phyloP scores from a whole-genome alignment of 2,113 vertebrate species.

The Genyomyrus donnyi region DNA sequence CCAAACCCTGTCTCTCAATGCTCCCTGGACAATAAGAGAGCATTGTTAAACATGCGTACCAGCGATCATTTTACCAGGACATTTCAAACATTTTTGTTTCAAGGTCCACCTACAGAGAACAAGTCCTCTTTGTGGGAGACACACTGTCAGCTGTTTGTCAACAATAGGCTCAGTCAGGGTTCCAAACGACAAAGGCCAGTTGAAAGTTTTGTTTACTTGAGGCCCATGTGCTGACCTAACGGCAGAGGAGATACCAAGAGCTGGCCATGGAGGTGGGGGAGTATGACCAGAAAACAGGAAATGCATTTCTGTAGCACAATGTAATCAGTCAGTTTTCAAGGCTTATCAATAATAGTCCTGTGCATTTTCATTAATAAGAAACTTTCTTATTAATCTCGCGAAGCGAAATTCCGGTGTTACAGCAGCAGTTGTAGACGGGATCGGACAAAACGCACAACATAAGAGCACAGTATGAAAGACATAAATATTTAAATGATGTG shows the following conservation, averaged over 20 bases:
- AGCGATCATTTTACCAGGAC: neutral
- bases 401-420: neutral
- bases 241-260: neutral
- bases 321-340: neutral
- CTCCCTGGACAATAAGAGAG: neutral
- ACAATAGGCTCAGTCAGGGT: conserved; percentile 30
- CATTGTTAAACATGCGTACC: neutral
- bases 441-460: neutral
- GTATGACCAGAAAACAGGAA: neutral
- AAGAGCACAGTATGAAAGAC: neutral
- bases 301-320: neutral
- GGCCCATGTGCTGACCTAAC: neutral
- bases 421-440: neutral
- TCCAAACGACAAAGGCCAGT: neutral
- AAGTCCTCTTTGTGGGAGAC: conserved; percentile 10
- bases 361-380: neutral
- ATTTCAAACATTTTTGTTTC: neutral
- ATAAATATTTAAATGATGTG: neutral
- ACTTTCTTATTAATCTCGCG: neutral
- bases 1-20: neutral
- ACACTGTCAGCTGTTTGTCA: conserved; percentile 12
- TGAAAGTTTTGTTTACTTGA: conserved; percentile 4
- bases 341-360: neutral
- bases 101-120: neutral
- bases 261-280: neutral